Percentiles rank a stretch among this genome's conserved stretches.
Conservation (phyloP, 2,888 invertebrate species). For the Hemithea aestivaria region DNA sequence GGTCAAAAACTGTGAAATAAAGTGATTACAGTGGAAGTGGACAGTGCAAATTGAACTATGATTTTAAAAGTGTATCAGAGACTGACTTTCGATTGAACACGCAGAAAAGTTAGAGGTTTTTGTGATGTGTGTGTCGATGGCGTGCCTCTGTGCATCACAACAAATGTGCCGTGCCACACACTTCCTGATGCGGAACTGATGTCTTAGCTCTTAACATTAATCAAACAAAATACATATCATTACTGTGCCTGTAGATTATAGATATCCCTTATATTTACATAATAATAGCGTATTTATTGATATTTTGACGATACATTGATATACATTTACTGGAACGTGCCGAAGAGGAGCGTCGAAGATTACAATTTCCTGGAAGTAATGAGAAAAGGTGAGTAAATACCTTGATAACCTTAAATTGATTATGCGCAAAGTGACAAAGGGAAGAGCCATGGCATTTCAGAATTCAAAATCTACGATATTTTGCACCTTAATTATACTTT, state of each 20-base stretch:
- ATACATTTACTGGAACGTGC: conserved; percentile 25
- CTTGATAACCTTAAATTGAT: too few species aligned
- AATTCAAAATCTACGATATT: too few species aligned
- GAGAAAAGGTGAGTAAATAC: conserved; percentile 19
- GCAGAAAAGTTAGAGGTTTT: conserved; percentile 24
- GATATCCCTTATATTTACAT: conserved; percentile 44
- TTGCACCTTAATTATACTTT: too few species aligned
- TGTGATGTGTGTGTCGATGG: conserved; percentile 20
- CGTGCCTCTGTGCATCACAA: conserved; percentile 30
- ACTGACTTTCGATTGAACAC: conserved; percentile 21
- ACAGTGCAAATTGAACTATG: conserved; percentile 37
- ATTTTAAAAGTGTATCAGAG: conserved; percentile 28
- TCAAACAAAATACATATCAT: conserved; percentile 70
- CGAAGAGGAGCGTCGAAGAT: conserved; percentile 10
- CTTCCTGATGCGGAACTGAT: conserved; percentile 28
- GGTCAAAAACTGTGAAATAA: conserved; percentile 42
- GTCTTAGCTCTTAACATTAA: conserved; percentile 49
- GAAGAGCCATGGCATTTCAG: too few species aligned
- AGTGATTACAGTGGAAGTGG: conserved; percentile 33
- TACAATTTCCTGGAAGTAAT: conserved; percentile 6
- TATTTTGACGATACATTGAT: conserved; percentile 25
- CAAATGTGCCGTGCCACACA: conserved; percentile 29
- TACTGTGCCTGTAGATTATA: conserved; percentile 64
- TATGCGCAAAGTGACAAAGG: too few species aligned
- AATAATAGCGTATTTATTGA: conserved; percentile 23